Conservation (phyloP, 2,888 invertebrate species). For the Pelosia muscerda region DNA sequence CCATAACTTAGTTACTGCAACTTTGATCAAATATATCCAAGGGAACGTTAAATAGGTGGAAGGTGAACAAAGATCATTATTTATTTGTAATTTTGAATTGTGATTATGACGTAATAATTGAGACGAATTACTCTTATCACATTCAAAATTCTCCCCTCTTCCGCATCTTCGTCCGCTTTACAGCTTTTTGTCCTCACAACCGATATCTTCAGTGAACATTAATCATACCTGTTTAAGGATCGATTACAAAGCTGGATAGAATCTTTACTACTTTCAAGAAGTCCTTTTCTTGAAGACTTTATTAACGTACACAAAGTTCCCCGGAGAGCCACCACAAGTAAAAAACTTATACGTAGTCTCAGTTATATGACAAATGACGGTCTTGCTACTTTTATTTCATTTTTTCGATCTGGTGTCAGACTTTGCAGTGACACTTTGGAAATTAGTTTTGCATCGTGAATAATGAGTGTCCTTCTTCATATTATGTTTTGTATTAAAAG, state of each 20-base stretch:
- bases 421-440: slow-evolving; percentile 64
- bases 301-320: neutral
- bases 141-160: too few species aligned
- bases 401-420: slow-evolving; percentile 52
- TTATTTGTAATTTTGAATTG: too few species aligned
- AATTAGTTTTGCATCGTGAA: slow-evolving; percentile 68
- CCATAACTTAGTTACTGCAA: neutral
- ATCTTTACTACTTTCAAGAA: neutral
- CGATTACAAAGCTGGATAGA: neutral
- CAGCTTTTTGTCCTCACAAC: too few species aligned
- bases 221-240: neutral
- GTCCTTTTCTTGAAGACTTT: slow-evolving; percentile 3
- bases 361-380: slow-evolving; percentile 48
- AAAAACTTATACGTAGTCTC: slow-evolving; percentile 28
- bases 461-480: slow-evolving; percentile 54
- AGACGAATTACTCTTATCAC: too few species aligned
- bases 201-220: neutral
- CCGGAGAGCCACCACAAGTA: neutral
- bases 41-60: neutral
- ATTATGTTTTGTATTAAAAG: slow-evolving; percentile 24
- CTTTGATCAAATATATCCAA: neutral
- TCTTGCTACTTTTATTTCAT: slow-evolving; percentile 49
- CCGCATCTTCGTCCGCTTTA: too few species aligned
- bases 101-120: neutral
- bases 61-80: too few species aligned